Percentiles rank a stretch among this genome's conserved stretches.
Conservation (phyloP, 2,113 vertebrate genomes). For the Malurus alboscapulatus region DNA sequence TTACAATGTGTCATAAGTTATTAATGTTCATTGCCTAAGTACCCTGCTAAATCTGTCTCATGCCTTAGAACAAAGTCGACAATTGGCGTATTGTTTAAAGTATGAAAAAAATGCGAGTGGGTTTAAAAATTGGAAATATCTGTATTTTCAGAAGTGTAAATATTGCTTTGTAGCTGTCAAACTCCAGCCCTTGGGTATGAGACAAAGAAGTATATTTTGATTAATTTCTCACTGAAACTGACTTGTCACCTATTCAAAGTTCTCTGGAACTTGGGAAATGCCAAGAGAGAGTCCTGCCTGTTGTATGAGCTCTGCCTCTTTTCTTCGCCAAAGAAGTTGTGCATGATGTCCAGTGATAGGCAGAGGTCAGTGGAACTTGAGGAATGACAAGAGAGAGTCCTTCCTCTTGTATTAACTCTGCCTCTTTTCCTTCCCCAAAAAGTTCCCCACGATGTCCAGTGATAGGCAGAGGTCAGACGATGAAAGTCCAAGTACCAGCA, state of each 20-base stretch:
- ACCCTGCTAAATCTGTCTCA: slow-evolving; percentile 70
- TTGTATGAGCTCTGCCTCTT: slow-evolving; percentile 14
- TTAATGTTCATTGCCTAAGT: slow-evolving; percentile 73
- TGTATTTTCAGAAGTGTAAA: slow-evolving; percentile 44
- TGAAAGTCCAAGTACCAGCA: slow-evolving; percentile 92
- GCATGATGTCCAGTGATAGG: slow-evolving; percentile 83
- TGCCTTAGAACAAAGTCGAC: slow-evolving; percentile 76
- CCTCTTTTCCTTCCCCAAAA: not conserved
- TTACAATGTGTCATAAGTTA: slow-evolving; percentile 78
- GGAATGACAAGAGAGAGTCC: not conserved
- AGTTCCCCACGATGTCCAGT: slow-evolving; percentile 85
- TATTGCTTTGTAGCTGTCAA: slow-evolving; percentile 41
- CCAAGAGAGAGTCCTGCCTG: not conserved
- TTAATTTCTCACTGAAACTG: not conserved
- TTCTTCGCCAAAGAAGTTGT: slow-evolving; percentile 24
- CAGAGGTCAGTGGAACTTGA: slow-evolving; percentile 76
- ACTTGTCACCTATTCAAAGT: not conserved
- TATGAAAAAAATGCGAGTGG: slow-evolving; percentile 72
- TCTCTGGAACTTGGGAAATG: not conserved
- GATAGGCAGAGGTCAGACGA: slow-evolving; percentile 90
- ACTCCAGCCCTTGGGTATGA: not conserved
- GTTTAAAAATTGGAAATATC: slow-evolving; percentile 64
- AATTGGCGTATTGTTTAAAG: slow-evolving; percentile 78
- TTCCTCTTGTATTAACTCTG: slow-evolving; percentile 16
- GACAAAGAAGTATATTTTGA: not conserved